Conservation (phyloP, 2,797 vertebrate species). For the Galagoides demidoff region DNA sequence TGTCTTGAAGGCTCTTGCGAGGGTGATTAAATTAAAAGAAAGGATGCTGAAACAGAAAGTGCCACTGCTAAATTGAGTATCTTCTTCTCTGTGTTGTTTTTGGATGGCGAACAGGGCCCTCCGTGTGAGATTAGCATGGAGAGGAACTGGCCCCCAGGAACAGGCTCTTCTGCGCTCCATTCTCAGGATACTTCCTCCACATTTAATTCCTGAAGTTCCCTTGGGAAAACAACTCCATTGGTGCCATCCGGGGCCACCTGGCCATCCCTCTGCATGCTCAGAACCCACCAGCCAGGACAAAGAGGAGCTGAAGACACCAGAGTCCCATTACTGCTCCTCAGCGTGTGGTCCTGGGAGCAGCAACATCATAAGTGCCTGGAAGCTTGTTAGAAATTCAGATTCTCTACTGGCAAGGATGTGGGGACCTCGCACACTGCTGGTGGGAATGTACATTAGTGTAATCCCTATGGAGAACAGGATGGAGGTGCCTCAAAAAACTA, state of each 20-base stretch:
- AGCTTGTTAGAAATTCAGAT: background rate
- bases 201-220: conserved; percentile 43
- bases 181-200: background rate
- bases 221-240: conserved; percentile 75
- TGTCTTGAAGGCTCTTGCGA: conserved; percentile 81
- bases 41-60: conserved; percentile 89
- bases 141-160: background rate
- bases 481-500: background rate
- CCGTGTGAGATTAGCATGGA: conserved; percentile 80
- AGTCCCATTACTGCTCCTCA: background rate
- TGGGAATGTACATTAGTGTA: background rate
- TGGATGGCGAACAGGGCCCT: conserved; percentile 85
- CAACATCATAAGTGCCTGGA: too few relatives aligned
- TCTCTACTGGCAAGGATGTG: background rate
- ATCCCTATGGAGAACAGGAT: background rate
- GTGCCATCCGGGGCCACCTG: conserved; percentile 41
- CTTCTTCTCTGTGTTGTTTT: conserved; percentile 89
- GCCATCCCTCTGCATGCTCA: background rate
- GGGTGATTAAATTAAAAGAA: conserved; percentile 86
- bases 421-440: background rate
- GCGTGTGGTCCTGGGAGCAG: background rate
- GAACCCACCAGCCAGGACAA: background rate
- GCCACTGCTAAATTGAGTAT: conserved; percentile 85
- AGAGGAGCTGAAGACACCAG: background rate
- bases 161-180: background rate